phyloP scores from a whole-genome alignment of 2,113 vertebrate genomes.

The Cheirogaleus medius region DNA sequence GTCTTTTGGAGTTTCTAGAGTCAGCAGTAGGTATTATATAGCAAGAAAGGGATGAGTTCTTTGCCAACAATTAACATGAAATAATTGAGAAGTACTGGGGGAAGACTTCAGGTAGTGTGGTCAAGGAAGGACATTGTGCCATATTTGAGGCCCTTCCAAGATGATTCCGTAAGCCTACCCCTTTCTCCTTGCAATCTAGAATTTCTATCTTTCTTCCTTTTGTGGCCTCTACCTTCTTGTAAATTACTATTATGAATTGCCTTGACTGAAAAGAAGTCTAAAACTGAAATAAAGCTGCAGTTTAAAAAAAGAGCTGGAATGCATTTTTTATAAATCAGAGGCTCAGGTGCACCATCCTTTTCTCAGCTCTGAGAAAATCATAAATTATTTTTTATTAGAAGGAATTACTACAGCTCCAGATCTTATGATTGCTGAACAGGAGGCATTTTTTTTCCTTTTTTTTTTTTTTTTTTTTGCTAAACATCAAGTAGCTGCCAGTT shows the following conservation, averaged over 20 bases:
- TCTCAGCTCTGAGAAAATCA: conserved; percentile 61
- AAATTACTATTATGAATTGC: conserved; percentile 15
- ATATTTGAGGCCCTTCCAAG: background rate
- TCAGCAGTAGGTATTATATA: background rate
- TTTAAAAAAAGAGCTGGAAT: conserved; percentile 30
- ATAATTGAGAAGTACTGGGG: background rate
- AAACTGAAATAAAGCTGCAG: conserved; percentile 52
- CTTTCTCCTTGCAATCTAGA: background rate
- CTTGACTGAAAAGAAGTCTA: conserved; percentile 42
- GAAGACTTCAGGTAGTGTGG: background rate
- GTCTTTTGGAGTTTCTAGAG: background rate
- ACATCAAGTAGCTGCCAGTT: conserved; percentile 58
- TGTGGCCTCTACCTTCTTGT: background rate
- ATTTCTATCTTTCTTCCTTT: background rate
- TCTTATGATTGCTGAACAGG: conserved; percentile 58
- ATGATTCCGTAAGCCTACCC: background rate
- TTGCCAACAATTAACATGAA: background rate
- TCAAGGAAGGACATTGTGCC: background rate
- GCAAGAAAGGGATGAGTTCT: background rate
- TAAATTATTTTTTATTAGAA: conserved; percentile 73
- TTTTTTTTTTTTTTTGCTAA: background rate
- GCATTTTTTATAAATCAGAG: conserved; percentile 63
- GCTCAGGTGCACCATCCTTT: conserved; percentile 1
- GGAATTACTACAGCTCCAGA: conserved; percentile 44
- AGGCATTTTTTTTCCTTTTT: background rate